Base-by-base conservation (phyloP, 2,113 vertebrate species). In the Ptychochromis oligacanthus region DNA sequence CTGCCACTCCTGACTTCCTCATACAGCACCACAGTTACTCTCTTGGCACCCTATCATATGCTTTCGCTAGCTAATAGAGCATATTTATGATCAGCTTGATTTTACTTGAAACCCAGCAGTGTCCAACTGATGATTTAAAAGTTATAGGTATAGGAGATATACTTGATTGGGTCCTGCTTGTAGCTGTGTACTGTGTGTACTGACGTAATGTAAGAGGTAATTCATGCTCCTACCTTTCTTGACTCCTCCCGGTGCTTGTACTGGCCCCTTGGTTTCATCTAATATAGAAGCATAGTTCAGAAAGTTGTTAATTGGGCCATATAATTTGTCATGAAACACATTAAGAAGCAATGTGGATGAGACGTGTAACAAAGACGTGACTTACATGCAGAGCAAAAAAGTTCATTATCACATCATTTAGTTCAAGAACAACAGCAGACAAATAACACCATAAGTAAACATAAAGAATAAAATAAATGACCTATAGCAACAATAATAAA, bases 241-340 rank as follows among this genome's bases (percentile, higher is more conserved):
- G 82, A 96, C 97, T 84, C 97, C 95, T 84, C 97, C 97, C 9
- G 98, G 98, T 65, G 94, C 77, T 59, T 96, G 93, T 70, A 98
- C 95, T 0, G 98, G 97, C 82, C 92, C 95, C 60, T 95, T 96
- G 89, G 93, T 91, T 89, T 92, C 93, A 90, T 96, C 96, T 95
- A 95, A 80, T 34, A 93, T 89, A 90, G 87, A 94, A 56, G 91
- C 57, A 89, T 52, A 88, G 57, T 62, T 82, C 74, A 92, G 60
- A 93, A 60, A 61, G 36, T 55, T 5, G 55, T 89, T 89, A 74
- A 72, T 85, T 36, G 75, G 74, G 31, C 2, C 8, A 65, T 22
- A 15, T 49, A 57, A 31, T 17, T 22, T 49, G 1, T 15, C 13
- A 15, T 49, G 49, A 18, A 52, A 18, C 6, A 7, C 49, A 7